Percentiles rank a stretch among this genome's conserved stretches.
Evolutionary conservation across 2,797 vertebrate genomes (phyloP).

Genomic region (Phoeniculus purpureus): DNA sequence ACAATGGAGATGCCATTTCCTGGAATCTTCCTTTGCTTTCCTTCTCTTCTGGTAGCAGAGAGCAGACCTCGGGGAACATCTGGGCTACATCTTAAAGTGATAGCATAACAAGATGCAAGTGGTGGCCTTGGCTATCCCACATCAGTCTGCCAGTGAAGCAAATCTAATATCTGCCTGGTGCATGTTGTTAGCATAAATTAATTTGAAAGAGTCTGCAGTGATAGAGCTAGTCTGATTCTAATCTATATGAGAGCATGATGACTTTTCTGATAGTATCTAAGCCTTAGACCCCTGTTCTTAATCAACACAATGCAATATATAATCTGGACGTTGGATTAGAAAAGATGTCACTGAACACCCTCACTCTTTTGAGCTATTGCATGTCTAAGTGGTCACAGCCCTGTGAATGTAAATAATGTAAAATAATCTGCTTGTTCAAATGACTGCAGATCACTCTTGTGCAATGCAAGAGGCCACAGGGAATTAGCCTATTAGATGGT

Average conservation of each 20-base stretch:
- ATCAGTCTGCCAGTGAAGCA: not conserved
- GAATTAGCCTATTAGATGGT: not conserved
- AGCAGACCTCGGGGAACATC: not conserved
- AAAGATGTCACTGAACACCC: not conserved
- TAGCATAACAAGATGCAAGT: not conserved
- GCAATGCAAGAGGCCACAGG: not conserved
- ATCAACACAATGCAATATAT: not conserved
- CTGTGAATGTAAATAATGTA: not conserved
- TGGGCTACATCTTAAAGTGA: not conserved
- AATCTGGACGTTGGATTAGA: not conserved
- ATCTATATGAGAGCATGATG: not conserved
- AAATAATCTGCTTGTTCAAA: not conserved
- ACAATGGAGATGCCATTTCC: not conserved
- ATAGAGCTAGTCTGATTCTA: not conserved
- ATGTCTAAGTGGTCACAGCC: not conserved
- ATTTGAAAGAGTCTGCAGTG: not conserved
- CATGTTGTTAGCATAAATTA: not conserved
- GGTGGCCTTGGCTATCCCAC: not conserved
- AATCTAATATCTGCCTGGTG: not conserved
- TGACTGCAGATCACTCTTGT: not conserved
- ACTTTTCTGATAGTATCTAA: not conserved
- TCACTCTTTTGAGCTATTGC: not conserved
- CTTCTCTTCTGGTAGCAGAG: not conserved
- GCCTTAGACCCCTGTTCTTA: not conserved
- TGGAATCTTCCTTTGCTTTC: not conserved